These are phyloP conservation scores for Urosaurus nigricauda DNA, from an alignment of 2,797 vertebrate genomes.

Conservation along the genomic window DNA sequence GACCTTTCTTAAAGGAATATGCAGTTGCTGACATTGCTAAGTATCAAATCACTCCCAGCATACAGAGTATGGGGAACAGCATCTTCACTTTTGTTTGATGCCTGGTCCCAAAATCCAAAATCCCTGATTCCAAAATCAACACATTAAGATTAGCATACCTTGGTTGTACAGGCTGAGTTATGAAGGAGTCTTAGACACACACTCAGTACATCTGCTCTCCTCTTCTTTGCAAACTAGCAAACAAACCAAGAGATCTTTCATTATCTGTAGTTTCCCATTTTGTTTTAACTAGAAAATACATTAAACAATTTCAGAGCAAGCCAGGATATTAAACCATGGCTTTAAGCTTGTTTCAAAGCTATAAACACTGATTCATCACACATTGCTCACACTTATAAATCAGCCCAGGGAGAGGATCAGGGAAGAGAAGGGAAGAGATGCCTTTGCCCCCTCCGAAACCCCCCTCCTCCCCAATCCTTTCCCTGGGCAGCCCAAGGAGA, in stretches of 20 bases:
- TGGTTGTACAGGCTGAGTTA: not conserved
- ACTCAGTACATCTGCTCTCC: not conserved
- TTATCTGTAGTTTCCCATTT: not conserved
- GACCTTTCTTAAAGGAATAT: constrained; percentile 62
- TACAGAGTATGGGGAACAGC: constrained; percentile 47
- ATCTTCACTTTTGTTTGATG: constrained; percentile 48
- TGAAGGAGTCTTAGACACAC: not conserved
- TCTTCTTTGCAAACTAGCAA: not conserved
- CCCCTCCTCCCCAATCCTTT: too few species aligned
- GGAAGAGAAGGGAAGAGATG: too few species aligned
- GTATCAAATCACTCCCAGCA: constrained; percentile 38
- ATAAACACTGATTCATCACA: not conserved
- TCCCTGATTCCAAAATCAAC: not conserved
- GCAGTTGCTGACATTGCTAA: constrained; percentile 55
- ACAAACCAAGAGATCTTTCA: not conserved
- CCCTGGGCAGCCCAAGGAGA: too few species aligned
- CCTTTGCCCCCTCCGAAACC: too few species aligned
- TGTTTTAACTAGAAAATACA: not conserved
- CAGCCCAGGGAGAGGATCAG: too few species aligned
- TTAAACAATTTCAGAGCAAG: not conserved
- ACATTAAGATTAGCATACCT: not conserved
- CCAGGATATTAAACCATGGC: constrained; percentile 4
- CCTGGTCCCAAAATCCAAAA: too few species aligned
- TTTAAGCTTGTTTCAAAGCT: not conserved
- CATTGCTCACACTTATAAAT: too few species aligned